Conservation (phyloP, 2,113 vertebrate genomes). For the Microcebus griseorufus region DNA sequence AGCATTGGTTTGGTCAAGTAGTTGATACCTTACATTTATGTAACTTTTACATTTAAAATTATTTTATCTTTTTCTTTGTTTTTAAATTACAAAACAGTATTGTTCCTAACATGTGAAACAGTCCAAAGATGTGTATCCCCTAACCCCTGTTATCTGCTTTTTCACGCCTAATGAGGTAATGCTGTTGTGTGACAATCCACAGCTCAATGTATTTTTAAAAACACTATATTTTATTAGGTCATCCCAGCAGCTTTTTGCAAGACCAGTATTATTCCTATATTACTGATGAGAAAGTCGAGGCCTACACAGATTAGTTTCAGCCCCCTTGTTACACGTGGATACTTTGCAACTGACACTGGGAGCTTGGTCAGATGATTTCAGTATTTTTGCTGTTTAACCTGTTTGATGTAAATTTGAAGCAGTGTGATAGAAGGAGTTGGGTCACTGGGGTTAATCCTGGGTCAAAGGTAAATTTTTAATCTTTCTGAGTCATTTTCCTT, state of each 20-base stretch:
- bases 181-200: background rate
- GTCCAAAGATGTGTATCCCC: background rate
- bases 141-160: background rate
- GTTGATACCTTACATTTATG: slow-evolving; percentile 4
- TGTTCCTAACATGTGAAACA: background rate
- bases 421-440: background rate
- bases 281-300: slow-evolving; percentile 14
- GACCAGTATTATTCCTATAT: background rate
- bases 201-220: background rate
- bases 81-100: background rate
- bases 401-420: slow-evolving; percentile 32
- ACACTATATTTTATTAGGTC: background rate
- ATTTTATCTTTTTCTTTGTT: slow-evolving; percentile 5
- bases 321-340: slow-evolving; percentile 1
- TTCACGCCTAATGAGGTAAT: background rate
- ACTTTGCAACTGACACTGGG: background rate
- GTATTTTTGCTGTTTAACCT: slow-evolving; percentile 28
- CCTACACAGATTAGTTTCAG: slow-evolving; percentile 3
- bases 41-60: slow-evolving; percentile 40
- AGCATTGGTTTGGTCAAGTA: slow-evolving; percentile 50
- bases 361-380: slow-evolving; percentile 12
- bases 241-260: background rate
- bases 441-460: background rate
- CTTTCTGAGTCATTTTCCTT: slow-evolving; percentile 46
- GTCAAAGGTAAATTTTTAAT: slow-evolving; percentile 56